These are phyloP conservation scores for Marcusenius ussheri DNA, from an alignment of 2,113 vertebrate genomes.

Conservation along the genomic window DNA sequence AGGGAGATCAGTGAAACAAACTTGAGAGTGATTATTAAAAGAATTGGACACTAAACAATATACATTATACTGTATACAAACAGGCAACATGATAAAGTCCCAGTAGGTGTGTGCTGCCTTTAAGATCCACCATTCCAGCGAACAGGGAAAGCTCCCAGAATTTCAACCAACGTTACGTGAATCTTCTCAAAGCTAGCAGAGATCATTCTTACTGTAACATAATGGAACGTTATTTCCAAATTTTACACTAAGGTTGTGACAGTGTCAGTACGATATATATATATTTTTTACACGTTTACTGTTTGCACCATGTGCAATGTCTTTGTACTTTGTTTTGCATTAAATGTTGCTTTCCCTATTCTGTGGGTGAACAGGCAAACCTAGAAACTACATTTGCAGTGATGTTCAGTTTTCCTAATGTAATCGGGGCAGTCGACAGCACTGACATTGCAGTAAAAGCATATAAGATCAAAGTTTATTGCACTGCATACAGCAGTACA, in stretches of 20 bases:
- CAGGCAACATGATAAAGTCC: no score
- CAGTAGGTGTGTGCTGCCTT: no score
- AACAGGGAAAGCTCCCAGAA: no score
- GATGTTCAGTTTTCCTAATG: not conserved
- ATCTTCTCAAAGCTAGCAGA: no score
- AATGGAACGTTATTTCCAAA: no score
- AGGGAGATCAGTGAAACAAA: no score
- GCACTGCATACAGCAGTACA: not conserved
- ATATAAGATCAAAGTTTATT: not conserved
- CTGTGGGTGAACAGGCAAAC: not conserved
- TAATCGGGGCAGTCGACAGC: not conserved
- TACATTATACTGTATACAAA: no score
- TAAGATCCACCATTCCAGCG: no score
- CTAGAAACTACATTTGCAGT: not conserved
- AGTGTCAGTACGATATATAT: no score
- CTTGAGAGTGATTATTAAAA: not conserved
- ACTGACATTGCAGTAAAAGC: not conserved
- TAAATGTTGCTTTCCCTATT: not conserved
- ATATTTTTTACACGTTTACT: not conserved
- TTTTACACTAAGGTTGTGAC: no score
- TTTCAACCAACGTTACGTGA: no score
- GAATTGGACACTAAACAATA: not conserved
- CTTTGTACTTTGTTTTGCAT: not conserved
- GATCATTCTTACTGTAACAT: no score
- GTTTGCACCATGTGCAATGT: not conserved